Evolutionary conservation across 1,140 invertebrate species (phyloP), one percentile per base, ranked within the genome.

Genomic region (Caenorhabditis briggsae): DNA sequence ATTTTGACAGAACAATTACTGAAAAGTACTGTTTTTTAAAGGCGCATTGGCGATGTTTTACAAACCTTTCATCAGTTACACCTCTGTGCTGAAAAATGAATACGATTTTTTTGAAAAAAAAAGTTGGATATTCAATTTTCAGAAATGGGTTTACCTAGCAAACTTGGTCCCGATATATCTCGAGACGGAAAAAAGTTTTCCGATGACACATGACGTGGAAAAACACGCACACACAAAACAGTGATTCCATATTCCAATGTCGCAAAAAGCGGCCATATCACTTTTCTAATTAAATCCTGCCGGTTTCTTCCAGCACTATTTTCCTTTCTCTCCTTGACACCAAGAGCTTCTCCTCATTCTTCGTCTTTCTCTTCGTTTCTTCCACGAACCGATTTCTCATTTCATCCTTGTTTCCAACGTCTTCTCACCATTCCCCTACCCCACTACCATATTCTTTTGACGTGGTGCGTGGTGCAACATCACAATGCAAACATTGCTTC

Each of bases 391-490:
- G 46, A 78, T 78, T 78, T 78, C 20, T 25, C 43, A 9, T 78
- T 78, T 78, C 70, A 46, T 50, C 9, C 46, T 50, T 50, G 14
- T n/a, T 78, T 78, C 50, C 70, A 78, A 78, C 70, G 46, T 78
- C 70, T 50, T 78, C 70, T 78, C 18, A 23, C 46, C 23, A 12
- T 12, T 64, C 9, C 33, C 33, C 33, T 33, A 33, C 8, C 25
- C 70, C 33, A 78, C 70, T 78, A 78, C 46, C 70, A 78, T 78
- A 78, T 78, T 78, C 70, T 78, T 78, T 78, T 78, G 70, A 78
- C 70, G 70, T 78, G 70, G 46, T 78, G n/a, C 46, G 70, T 78
- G 50, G 33, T 78, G 70, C 70, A 78, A 78, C 70, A 70, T 70
- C 65, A 70, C 65, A 78, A 78, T 50, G 70, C 70, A 78, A 78